Conservation (phyloP, 2,888 invertebrate species). For the Tillus elongatus region DNA sequence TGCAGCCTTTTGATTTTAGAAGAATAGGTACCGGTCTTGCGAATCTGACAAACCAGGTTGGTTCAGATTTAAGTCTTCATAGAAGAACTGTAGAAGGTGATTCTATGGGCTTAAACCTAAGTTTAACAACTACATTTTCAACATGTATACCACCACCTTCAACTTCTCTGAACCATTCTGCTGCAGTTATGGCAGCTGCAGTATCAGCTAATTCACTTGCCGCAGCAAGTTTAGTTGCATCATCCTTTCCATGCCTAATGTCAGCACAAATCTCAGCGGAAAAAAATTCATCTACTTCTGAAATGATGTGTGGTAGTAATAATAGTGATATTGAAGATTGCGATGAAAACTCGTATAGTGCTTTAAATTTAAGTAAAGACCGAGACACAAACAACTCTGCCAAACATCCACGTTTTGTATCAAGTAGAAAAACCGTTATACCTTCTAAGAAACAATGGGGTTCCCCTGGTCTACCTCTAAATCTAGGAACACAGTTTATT, state of each 20-base stretch:
- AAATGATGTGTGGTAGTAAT: constrained; percentile 37
- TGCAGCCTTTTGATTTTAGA: constrained; percentile 92
- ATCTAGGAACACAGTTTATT: constrained; percentile 80
- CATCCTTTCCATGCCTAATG: constrained; percentile 52
- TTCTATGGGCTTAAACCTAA: constrained; percentile 51
- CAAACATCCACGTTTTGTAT: constrained; percentile 38
- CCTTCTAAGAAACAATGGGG: constrained; percentile 76
- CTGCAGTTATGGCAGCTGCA: constrained; percentile 56
- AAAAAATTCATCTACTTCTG: constrained; percentile 42
- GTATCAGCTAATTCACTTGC: constrained; percentile 37
- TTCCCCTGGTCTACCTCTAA: constrained; percentile 65
- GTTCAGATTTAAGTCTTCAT: constrained; percentile 29
- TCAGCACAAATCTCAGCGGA: constrained; percentile 44
- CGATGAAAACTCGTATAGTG: constrained; percentile 53
- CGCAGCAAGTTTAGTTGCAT: constrained; percentile 54
- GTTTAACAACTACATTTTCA: constrained; percentile 51
- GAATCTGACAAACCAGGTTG: constrained; percentile 44
- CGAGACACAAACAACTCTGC: constrained; percentile 39
- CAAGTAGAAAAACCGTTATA: constrained; percentile 57
- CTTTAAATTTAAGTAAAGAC: constrained; percentile 55
- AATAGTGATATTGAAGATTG: constrained; percentile 51
- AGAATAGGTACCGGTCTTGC: constrained; percentile 60
- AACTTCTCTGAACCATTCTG: constrained; percentile 52
- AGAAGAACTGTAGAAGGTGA: constrained; percentile 48
- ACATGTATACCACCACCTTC: constrained; percentile 54